These are phyloP conservation scores for Urocyon cinereoargenteus DNA, from an alignment of 2,797 vertebrate species.

Conservation along the genomic window DNA sequence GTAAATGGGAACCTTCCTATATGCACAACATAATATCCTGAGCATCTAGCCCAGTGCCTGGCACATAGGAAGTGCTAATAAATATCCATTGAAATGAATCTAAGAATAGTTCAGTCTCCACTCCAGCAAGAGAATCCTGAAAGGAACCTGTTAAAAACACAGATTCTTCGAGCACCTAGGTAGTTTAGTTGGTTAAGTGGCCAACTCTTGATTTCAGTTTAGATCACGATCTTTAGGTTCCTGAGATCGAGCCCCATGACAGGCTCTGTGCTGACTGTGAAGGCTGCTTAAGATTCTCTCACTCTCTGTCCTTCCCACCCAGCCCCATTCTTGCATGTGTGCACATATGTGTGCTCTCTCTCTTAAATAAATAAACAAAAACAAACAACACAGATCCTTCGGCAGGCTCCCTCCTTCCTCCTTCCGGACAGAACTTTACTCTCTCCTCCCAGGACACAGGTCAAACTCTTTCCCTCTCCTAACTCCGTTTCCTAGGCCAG, in stretches of 20 bases:
- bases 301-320: not conserved
- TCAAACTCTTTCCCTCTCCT: slow-evolving; percentile 31
- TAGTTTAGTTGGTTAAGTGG: not conserved
- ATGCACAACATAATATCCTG: not conserved
- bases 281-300: not conserved
- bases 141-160: not conserved
- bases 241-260: not conserved
- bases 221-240: not conserved
- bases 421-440: not conserved
- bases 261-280: not conserved
- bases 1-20: not conserved
- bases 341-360: not conserved
- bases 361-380: not conserved
- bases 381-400: not conserved
- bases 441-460: not conserved
- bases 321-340: not conserved
- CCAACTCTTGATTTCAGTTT: not conserved
- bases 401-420: not conserved
- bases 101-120: not conserved
- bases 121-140: not conserved
- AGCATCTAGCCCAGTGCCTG: not conserved
- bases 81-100: not conserved
- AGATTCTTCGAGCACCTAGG: not conserved
- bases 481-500: not conserved
- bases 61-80: not conserved